These are phyloP conservation scores for Vulpes ferrilata DNA, from an alignment of 2,113 vertebrate species.

Conservation along the genomic window DNA sequence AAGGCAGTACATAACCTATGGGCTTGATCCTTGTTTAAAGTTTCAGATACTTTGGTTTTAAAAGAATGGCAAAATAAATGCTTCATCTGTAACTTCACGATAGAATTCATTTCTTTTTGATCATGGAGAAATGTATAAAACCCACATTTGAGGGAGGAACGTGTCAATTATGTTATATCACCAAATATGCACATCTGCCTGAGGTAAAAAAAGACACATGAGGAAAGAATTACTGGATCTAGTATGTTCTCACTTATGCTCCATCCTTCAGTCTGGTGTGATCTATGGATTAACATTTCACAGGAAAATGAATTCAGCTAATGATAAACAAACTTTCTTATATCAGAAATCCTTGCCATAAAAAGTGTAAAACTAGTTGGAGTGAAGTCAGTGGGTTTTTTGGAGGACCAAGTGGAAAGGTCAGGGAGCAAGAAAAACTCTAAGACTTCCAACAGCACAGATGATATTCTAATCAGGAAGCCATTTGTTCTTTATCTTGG, in stretches of 20 bases:
- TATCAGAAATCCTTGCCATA: constrained; percentile 21
- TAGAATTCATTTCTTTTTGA: constrained; percentile 65
- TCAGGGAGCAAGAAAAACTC: constrained; percentile 46
- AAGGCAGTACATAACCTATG: background rate
- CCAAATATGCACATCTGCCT: constrained; percentile 64
- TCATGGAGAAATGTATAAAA: constrained; percentile 56
- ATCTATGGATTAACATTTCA: constrained; percentile 61
- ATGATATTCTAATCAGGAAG: constrained; percentile 22
- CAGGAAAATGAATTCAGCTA: constrained; percentile 52
- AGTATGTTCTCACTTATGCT: constrained; percentile 64
- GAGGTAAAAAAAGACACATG: constrained; percentile 59
- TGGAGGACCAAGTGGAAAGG: constrained; percentile 35
- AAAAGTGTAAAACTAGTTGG: background rate
- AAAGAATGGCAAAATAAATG: constrained; percentile 50
- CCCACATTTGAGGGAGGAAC: constrained; percentile 54
- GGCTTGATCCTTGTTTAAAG: background rate
- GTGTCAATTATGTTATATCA: constrained; percentile 59
- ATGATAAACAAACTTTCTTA: constrained; percentile 63
- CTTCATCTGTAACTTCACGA: constrained; percentile 60
- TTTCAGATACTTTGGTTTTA: constrained; percentile 47
- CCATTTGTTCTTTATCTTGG: background rate
- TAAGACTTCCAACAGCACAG: constrained; percentile 44
- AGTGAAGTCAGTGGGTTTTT: background rate
- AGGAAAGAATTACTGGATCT: constrained; percentile 69
- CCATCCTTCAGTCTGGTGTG: constrained; percentile 9